These are phyloP conservation scores for Chromobotia macracanthus DNA, from an alignment of 2,797 vertebrate species.

Conservation along the genomic window DNA sequence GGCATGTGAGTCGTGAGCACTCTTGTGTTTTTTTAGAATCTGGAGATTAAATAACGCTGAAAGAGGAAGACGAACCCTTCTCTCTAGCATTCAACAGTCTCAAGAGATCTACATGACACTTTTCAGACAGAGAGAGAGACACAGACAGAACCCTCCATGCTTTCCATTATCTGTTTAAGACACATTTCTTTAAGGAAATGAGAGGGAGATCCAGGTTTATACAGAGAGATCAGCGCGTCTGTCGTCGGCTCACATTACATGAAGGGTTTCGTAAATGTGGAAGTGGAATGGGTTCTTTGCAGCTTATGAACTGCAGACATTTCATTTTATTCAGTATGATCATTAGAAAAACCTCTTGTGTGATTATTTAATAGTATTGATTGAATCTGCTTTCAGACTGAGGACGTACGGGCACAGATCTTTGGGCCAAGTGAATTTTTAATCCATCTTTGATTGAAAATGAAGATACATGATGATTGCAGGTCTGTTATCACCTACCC, in stretches of 20 bases:
- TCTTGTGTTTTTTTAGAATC: constrained; percentile 43
- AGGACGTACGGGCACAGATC: neutral
- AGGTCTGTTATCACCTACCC: too few relatives aligned
- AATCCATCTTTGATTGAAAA: too few relatives aligned
- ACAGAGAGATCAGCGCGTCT: constrained; percentile 54
- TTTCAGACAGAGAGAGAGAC: constrained; percentile 10
- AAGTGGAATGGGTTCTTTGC: constrained; percentile 5
- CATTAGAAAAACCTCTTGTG: neutral
- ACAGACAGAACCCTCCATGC: constrained; percentile 32
- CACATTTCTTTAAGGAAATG: constrained; percentile 44
- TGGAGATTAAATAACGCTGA: constrained; percentile 58
- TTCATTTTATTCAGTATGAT: constrained; percentile 31
- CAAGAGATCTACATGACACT: constrained; percentile 18
- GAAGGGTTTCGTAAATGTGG: constrained; percentile 36
- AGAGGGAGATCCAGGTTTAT: constrained; percentile 35
- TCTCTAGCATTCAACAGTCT: constrained; percentile 24
- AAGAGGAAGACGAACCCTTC: constrained; percentile 44
- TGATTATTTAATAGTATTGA: constrained; percentile 10
- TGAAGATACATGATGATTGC: too few relatives aligned
- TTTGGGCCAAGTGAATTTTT: neutral
- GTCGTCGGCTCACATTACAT: constrained; percentile 61
- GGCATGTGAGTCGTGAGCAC: constrained; percentile 12
- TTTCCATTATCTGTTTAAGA: constrained; percentile 38
- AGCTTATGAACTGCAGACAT: constrained; percentile 32
- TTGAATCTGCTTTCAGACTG: neutral